These are phyloP conservation scores for Drosophila eugracilis DNA, from an alignment of 1,140 invertebrate species.

Conservation along the genomic window DNA sequence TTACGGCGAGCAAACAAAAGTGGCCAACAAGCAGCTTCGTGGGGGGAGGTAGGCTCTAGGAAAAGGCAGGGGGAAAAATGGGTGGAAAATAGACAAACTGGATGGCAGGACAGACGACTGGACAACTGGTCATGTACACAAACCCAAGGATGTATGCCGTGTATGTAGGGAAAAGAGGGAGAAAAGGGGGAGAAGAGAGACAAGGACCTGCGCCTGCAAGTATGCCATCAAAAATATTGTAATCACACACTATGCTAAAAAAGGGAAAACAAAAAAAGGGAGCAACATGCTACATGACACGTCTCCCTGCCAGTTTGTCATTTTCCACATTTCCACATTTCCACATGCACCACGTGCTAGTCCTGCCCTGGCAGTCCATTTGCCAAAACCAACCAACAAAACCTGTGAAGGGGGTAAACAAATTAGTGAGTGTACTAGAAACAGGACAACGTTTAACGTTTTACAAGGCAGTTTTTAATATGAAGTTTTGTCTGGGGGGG, in stretches of 20 bases:
- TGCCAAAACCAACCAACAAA: not conserved
- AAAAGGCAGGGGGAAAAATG: not conserved
- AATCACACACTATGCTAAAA: constrained; percentile 65
- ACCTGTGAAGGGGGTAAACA: not conserved
- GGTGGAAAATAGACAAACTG: not conserved
- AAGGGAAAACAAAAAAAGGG: constrained; percentile 5
- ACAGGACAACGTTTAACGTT: too few species aligned
- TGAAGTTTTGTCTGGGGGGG: too few species aligned
- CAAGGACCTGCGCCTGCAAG: constrained; percentile 25
- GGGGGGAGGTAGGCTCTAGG: constrained; percentile 4
- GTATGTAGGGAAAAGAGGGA: constrained; percentile 14
- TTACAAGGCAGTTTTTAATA: too few species aligned
- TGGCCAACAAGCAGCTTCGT: constrained; percentile 29
- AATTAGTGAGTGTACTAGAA: too few species aligned
- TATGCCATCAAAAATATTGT: constrained; percentile 64
- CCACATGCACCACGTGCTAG: too few species aligned
- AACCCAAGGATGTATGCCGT: not conserved
- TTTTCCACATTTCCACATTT: constrained; percentile 2
- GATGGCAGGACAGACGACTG: not conserved
- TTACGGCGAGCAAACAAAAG: constrained; percentile 51
- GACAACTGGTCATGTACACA: constrained; percentile 35
- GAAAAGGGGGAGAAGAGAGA: too few species aligned
- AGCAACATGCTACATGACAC: constrained; percentile 14
- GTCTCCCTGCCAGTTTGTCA: constrained; percentile 1
- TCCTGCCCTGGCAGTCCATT: not conserved